Evolutionary conservation across 1,140 invertebrate genomes (phyloP), one percentile per base, ranked within the genome.

Genomic region (Diorhabda carinulata): DNA sequence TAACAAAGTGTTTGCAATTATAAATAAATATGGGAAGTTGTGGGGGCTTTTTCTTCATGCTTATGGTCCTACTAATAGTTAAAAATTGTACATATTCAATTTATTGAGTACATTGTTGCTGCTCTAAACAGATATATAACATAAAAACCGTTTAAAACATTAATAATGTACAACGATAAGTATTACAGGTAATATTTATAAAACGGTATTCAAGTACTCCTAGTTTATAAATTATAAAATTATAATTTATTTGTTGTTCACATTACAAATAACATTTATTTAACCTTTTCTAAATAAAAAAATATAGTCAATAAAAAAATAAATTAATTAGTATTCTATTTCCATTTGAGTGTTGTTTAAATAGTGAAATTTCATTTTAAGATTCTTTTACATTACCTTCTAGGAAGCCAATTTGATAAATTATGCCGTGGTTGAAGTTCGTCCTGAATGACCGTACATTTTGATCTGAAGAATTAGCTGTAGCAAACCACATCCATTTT

Each of bases 111-210:
- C 47, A 65, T 65, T 65, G 45, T 56, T 65, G 47, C 47, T 56
- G 44, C 40, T 57, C 64, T 57, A 65, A 65, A 65, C 42, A 57
- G 56, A 65, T 57, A 65, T 40, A 65, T 65, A 41, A 65, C 45
- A 65, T 52, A 57, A 10, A 65, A 65, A 65, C 47, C 9, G 25
- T 57, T 65, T n/a, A 43, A 65, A 65, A 65, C 64, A 65, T 65
- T 65, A 43, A 65, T 65, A 56, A 44, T 64, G 64, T 43, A 65
- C 64, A 25, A 57, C 41, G 64, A 52, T 65, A 42, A 52, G 64
- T 57, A 42, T 5, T 56, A 52, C 4, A 40, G 9, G 42, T 52
- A 64, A 64, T 64, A 56, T 64, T 41, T 64, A 2, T 47, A 25
- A 9, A 43, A 43, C 5, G 9, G 25, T 10, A 6, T n/a, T 0